These are phyloP conservation scores for Poeciliopsis paucimaculata DNA, from an alignment of 2,797 vertebrate species.

Conservation along the genomic window DNA sequence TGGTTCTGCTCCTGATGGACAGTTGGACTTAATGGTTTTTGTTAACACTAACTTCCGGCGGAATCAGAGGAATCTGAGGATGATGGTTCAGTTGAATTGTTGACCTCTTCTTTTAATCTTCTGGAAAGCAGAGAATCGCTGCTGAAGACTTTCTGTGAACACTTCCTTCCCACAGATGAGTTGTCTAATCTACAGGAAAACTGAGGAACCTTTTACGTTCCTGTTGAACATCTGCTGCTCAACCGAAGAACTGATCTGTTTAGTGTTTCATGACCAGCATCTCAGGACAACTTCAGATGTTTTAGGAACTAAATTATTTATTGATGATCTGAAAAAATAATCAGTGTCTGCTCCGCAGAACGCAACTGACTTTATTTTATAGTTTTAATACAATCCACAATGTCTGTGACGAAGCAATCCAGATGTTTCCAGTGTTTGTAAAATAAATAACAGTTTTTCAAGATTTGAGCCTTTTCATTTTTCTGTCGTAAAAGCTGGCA, in stretches of 20 bases:
- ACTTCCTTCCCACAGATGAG: not conserved
- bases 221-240: not conserved
- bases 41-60: not conserved
- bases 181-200: not conserved
- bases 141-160: not conserved
- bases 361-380: not conserved
- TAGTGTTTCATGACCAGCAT: not conserved
- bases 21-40: not conserved
- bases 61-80: not conserved
- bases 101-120: not conserved
- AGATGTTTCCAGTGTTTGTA: constrained; percentile 1
- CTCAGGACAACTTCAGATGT: constrained; percentile 49
- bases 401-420: constrained; percentile 4
- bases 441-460: not conserved
- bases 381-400: constrained; percentile 8
- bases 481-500: not conserved
- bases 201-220: not conserved
- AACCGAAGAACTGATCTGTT: not conserved
- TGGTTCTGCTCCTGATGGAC: not conserved
- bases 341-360: not conserved
- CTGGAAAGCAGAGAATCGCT: not conserved
- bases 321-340: constrained; percentile 1
- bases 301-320: constrained; percentile 6
- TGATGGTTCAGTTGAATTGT: not conserved
- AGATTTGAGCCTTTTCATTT: not conserved